Base-by-base conservation (phyloP, 2,113 vertebrate genomes). In the Centropristis striata region DNA sequence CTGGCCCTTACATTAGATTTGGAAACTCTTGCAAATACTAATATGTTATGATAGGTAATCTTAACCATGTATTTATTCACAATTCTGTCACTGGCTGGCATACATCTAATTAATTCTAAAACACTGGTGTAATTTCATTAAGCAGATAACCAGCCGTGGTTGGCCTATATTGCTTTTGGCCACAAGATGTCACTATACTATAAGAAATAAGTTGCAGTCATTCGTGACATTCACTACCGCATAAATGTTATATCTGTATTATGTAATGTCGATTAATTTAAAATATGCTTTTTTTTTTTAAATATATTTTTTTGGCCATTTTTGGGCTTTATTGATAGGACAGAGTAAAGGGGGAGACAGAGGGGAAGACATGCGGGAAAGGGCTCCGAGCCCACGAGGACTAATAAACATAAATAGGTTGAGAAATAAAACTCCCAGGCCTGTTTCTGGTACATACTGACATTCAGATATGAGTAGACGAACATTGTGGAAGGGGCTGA, bases 161-260 rank as follows among this genome's bases (percentile, higher is more conserved):
- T 10, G 68, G 39, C 10, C 14, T 25, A 4, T 61, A 23, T 79
- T 41, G 7, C 49, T 59, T 72, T 49, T 82, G 80, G 50, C 87
- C 90, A 89, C 69, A 37, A 85, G 90, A 64, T 85, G 90, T 81
- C 88, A 63, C 80, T 84, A 44, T 80, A 51, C 47, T 46, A 69
- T 42, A 65, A 75, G 37, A 85, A 81, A 75, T 47, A 67, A 61
- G 23, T 8, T 37, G 2, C 50, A 71, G 32, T 28, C 44, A 44
- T 28, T 14, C 1, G 5, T 9, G 41, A 57, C 37, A 4, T 51
- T n/a, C 54, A 60, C 4, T 27, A 39, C 13, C 21, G n/a, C 58
- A 59, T 44, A 42, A 1, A 63, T 51, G 6, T 27, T 58, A 8
- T 9, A 15, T 64, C 20, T 36, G 5, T 21, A 36, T 65, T 15